Evolutionary conservation across 1,140 invertebrate species (phyloP), one percentile per base, ranked within the genome.

Genomic region (Nasonia vitripennis): DNA sequence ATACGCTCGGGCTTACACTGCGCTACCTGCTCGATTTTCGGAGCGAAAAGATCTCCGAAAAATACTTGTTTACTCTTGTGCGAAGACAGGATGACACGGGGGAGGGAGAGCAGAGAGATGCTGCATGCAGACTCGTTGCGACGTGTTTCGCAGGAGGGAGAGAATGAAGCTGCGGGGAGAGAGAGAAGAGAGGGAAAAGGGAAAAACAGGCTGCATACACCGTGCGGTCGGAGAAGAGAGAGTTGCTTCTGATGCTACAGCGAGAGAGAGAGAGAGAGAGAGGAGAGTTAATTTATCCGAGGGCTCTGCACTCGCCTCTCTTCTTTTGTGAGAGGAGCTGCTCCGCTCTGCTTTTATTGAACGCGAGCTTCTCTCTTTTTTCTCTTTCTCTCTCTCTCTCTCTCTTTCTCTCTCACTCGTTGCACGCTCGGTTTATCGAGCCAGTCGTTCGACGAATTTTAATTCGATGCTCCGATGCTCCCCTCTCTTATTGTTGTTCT

Each of bases 241-340:
- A 62, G 55, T 62, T 62, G 55, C 55, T n/a, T 17, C 55, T 17
- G 48, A 12, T 51, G 48, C 48, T 51, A 14, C 48, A 51, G 48
- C 6, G 34, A 37, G 34, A 27, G 27, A 27, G 48, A 45, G 34
- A 37, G 34, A 37, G 34, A 37, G 9, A 48, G 9, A 62, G 55
- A 62, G 55, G 73, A 34, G 34, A 41, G 34, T 75, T 45, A 75
- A 75, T 75, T 75, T 37, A 75, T 75, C 73, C 73, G 37, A 75
- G 73, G 31, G 73, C 55, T 62, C 55, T 62, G 55, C 55, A 62
- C 31, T 41, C 37, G 37, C 73, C 73, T 75, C 31, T 71, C 31
- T 62, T 20, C 55, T 62, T 62, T 62, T 62, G 55, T 62, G 55
- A 62, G 55, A 62, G 55, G 55, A 62, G 20, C 55, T 62, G 17